Evolutionary conservation across 2,797 vertebrate species (phyloP).

Genomic region (Lindbergichthys nudifrons): DNA sequence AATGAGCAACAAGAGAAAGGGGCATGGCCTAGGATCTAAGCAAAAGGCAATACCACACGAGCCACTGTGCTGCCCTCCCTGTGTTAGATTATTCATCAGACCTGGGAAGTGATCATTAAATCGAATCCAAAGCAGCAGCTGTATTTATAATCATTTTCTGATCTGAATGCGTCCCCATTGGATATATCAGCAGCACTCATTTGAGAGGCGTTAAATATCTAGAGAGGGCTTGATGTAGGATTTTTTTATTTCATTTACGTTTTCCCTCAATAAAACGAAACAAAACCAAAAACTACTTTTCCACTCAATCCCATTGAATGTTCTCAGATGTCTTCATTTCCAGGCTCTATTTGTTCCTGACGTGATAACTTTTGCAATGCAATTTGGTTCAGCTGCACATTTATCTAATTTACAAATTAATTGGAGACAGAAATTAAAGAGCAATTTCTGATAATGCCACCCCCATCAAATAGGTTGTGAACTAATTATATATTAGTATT

Average conservation of each 20-base stretch:
- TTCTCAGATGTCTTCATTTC: conserved; percentile 62
- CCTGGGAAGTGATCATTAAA: conserved; percentile 35
- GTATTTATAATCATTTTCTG: conserved; percentile 55
- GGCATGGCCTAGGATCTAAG: conserved; percentile 25
- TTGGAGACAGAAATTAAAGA: conserved; percentile 59
- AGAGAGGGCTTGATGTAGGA: conserved; percentile 24
- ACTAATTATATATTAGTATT: conserved; percentile 65
- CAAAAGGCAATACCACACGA: conserved; percentile 5
- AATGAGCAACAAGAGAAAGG: conserved; percentile 19
- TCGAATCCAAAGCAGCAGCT: conserved; percentile 39
- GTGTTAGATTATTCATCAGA: conserved; percentile 52
- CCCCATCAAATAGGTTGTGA: conserved; percentile 56
- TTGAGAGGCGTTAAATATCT: conserved; percentile 23
- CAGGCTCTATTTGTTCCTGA: conserved; percentile 60
- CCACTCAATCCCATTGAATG: conserved; percentile 23
- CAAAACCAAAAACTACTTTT: conserved; percentile 36
- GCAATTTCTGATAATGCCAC: conserved; percentile 61
- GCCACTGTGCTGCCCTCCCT: conserved; percentile 7
- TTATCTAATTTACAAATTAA: conserved; percentile 75
- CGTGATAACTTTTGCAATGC: conserved; percentile 63
- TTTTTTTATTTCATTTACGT: conserved; percentile 44
- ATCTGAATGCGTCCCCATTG: conserved; percentile 16
- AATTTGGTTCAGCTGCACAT: conserved; percentile 66
- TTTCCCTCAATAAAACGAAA: conserved; percentile 25
- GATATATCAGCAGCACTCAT: conserved; percentile 19